phyloP scores from a whole-genome alignment of 2,888 invertebrate species.

The Dermolepida albohirtum region DNA sequence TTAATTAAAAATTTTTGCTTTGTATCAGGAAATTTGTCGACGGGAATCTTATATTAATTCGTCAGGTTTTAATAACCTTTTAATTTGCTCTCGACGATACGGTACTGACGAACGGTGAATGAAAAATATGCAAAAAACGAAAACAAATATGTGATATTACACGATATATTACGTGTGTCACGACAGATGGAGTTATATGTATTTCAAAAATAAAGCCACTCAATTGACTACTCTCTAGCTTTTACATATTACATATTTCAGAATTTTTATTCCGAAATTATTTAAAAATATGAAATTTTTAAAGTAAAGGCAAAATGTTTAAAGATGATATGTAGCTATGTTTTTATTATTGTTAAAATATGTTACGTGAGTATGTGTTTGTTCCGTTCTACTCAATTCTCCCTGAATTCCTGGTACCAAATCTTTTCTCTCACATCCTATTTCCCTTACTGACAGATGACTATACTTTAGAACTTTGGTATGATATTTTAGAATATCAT shows the following conservation, averaged over 20 bases:
- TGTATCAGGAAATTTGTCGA: conserved; percentile 27
- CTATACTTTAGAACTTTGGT: too few species aligned
- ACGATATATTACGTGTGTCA: background rate
- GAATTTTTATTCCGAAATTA: too few species aligned
- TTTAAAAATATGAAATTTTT: too few species aligned
- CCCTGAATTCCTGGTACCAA: too few species aligned
- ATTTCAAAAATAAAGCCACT: background rate
- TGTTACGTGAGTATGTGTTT: too few species aligned
- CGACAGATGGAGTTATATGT: background rate
- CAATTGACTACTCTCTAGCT: background rate
- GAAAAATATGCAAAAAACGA: background rate
- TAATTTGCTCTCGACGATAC: conserved; percentile 15
- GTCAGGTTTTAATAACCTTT: conserved; percentile 21
- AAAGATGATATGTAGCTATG: too few species aligned
- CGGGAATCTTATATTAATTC: conserved; percentile 30
- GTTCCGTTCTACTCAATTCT: too few species aligned
- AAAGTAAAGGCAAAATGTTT: too few species aligned
- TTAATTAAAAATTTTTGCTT: conserved; percentile 44
- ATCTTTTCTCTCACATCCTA: too few species aligned
- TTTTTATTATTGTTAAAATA: too few species aligned
- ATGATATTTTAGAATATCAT: too few species aligned
- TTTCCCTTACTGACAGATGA: too few species aligned
- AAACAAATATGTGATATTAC: background rate
- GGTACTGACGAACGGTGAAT: background rate
- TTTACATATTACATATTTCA: background rate